Evolutionary conservation across 1,140 invertebrate genomes (phyloP), one percentile per base, ranked within the genome.

Genomic region (Eulimnadia texana): DNA sequence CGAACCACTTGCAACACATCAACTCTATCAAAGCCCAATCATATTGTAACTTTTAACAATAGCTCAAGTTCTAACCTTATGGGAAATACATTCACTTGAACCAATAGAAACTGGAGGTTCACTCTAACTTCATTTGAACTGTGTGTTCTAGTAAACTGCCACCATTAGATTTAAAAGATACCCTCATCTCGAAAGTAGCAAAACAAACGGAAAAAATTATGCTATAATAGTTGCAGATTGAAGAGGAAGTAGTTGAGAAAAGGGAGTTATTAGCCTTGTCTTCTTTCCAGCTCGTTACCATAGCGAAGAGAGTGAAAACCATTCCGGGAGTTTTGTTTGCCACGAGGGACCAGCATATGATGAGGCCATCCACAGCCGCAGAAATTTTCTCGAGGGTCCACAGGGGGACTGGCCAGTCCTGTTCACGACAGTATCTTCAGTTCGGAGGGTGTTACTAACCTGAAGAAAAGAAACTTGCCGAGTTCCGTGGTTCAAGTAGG

Each of bases 331-430:
- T 51, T 53, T 2, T 76, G 70, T 2, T 72, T 80, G 24, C 89
- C 89, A 71, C 83, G 85, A 0, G 88, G 83, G 24, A 89, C 70
- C 1, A 92, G 76, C 82, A 91, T 82, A 69, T 92, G 86, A 52
- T 89, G 81, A 1, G 89, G 89, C 87, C 87, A 90, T 51, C 66
- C 66, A 27, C 65, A 67, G 33, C 65, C 64, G 61, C 66, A 67
- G 50, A 50, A 66, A 28, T 67, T 63, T n/a, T 52, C 58, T 24
- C 28, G 29, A 13, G 0, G n/a, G 3, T 27, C 28, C 3, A 33
- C 56, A n/a, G 20, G 54, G 19, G 29, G 29, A 24, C 16, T 64
- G 28, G 3, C 33, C 16, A 42, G 16, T 42, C 33, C 33, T 42
- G 16, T 42, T 42, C 6, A 61, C 55, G 50, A 3, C 20, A n/a